Evolutionary conservation across 1,140 invertebrate genomes (phyloP).

Genomic region (Brachionus rubens): DNA sequence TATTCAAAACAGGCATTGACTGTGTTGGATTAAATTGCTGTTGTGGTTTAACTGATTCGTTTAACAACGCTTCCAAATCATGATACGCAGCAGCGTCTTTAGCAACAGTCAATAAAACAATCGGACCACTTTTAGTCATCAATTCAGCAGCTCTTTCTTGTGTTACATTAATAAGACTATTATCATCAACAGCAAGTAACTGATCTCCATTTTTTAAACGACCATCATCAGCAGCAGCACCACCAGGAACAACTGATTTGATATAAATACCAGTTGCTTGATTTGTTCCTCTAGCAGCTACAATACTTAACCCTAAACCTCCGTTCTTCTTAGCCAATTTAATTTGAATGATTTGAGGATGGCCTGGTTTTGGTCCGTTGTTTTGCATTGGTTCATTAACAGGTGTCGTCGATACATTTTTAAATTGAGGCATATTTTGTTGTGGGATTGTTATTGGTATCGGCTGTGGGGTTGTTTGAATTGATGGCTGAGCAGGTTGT

Average conservation of each 20-base stretch:
- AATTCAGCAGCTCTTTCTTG: slow-evolving; percentile 69
- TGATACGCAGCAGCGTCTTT: slow-evolving; percentile 46
- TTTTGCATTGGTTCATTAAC: neutral
- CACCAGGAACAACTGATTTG: slow-evolving; percentile 90
- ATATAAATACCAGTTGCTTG: slow-evolving; percentile 92
- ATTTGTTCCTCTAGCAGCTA: slow-evolving; percentile 70
- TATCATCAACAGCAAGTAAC: slow-evolving; percentile 89
- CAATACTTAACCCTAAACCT: slow-evolving; percentile 45
- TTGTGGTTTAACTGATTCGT: neutral
- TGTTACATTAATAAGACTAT: slow-evolving; percentile 89
- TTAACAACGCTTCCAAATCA: slow-evolving; percentile 4
- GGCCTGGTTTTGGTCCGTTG: neutral
- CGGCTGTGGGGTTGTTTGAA: neutral
- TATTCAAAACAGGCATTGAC: slow-evolving; percentile 9
- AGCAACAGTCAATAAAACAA: slow-evolving; percentile 28
- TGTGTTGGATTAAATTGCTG: slow-evolving; percentile 17
- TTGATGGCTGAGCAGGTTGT: neutral
- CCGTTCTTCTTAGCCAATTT: slow-evolving; percentile 40
- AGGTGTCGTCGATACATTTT: neutral
- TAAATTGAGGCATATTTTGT: neutral
- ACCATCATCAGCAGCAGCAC: slow-evolving; percentile 84
- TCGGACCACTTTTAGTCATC: slow-evolving; percentile 20
- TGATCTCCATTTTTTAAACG: slow-evolving; percentile 95
- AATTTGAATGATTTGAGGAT: slow-evolving; percentile 18
- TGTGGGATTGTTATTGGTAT: neutral